Evolutionary conservation across 2,113 vertebrate genomes (phyloP).

Genomic region (Ailurus styani): DNA sequence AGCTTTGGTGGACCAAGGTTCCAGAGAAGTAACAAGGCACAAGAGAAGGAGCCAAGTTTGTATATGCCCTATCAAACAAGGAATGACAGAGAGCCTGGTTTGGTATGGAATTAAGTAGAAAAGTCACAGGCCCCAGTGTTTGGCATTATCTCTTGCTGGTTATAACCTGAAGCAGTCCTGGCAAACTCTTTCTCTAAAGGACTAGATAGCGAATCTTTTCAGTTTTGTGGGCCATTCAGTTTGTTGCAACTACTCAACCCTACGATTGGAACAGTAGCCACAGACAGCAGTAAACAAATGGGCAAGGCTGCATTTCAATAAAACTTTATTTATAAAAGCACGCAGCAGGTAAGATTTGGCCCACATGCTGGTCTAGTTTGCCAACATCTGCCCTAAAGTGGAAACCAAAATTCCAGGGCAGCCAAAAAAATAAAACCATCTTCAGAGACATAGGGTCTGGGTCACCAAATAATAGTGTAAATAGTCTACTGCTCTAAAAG

Average conservation of each 20-base stretch:
- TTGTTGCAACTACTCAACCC: not conserved
- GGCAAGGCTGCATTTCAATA: not conserved
- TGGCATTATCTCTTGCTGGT: not conserved
- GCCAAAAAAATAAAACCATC: slow-evolving; percentile 13
- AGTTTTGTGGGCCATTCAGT: not conserved
- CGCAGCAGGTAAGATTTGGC: not conserved
- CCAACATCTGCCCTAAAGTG: not conserved
- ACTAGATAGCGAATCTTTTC: not conserved
- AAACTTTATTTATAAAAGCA: not conserved
- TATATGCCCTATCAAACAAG: not conserved
- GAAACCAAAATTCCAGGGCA: slow-evolving; percentile 16
- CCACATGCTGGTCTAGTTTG: not conserved
- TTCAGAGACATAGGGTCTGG: not conserved
- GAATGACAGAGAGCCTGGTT: not conserved
- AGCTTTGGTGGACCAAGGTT: not conserved
- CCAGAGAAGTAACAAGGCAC: not conserved
- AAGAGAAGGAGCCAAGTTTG: not conserved
- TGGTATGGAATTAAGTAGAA: not conserved
- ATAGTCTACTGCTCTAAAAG: not conserved
- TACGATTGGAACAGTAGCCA: not conserved
- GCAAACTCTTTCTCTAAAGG: not conserved
- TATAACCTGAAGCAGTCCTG: not conserved
- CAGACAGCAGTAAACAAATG: not conserved
- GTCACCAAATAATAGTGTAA: not conserved
- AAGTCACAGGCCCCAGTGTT: not conserved